Evolutionary conservation across 1,140 invertebrate genomes (phyloP).

Genomic region (Cylas formicarius): DNA sequence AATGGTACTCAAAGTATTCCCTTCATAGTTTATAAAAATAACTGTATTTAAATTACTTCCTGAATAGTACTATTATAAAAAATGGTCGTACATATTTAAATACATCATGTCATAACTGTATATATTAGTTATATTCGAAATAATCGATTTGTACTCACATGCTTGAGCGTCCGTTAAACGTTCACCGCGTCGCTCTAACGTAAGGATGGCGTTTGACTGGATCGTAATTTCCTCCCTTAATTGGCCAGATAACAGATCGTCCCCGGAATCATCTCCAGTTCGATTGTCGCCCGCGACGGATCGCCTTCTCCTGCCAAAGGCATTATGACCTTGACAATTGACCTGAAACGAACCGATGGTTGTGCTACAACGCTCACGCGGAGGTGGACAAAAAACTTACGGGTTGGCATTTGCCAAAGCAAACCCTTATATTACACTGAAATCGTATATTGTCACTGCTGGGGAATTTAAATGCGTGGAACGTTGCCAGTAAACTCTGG

Average conservation of each 20-base stretch:
- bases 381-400: slow-evolving; percentile 48
- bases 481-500: slow-evolving; percentile 74
- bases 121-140: no score
- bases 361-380: not conserved
- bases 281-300: slow-evolving; percentile 50
- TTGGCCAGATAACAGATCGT: slow-evolving; percentile 65
- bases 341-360: slow-evolving; percentile 50
- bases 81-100: no score
- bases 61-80: no score
- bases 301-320: slow-evolving; percentile 74
- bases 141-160: slow-evolving; percentile 51
- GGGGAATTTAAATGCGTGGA: slow-evolving; percentile 95
- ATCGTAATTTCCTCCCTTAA: slow-evolving; percentile 88
- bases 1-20: no score
- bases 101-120: no score
- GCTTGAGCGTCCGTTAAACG: slow-evolving; percentile 59
- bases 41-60: no score
- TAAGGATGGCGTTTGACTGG: slow-evolving; percentile 84
- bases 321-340: slow-evolving; percentile 84
- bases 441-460: slow-evolving; percentile 90
- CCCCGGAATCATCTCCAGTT: slow-evolving; percentile 52
- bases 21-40: slow-evolving; percentile 5
- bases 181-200: slow-evolving; percentile 75
- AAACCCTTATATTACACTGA: slow-evolving; percentile 92
- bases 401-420: slow-evolving; percentile 91